phyloP scores from a whole-genome alignment of 2,888 invertebrate species.

The Dromius quadrimaculatus region DNA sequence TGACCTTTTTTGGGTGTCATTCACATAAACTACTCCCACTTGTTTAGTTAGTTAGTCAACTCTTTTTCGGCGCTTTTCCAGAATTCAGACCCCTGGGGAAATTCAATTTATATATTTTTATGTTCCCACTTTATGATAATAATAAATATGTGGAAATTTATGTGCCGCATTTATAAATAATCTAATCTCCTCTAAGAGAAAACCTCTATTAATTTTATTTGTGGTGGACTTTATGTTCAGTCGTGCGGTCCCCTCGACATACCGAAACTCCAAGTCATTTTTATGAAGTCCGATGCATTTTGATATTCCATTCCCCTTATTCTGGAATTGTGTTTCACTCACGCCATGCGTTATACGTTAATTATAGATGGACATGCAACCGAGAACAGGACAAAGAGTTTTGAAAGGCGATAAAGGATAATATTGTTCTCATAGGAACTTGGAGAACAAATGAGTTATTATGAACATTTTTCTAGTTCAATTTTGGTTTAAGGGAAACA shows the following conservation, averaged over 20 bases:
- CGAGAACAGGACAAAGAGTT: slow-evolving; percentile 31
- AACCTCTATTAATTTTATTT: slow-evolving; percentile 28
- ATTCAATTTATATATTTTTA: slow-evolving; percentile 17
- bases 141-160: slow-evolving; percentile 34
- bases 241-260: slow-evolving; percentile 10
- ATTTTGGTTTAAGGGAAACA: too few species aligned
- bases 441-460: too few species aligned
- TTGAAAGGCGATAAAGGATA: slow-evolving; percentile 46
- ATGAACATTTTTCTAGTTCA: too few species aligned
- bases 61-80: too few species aligned
- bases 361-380: slow-evolving; percentile 48
- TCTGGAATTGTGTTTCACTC: background rate
- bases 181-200: slow-evolving; percentile 29
- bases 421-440: slow-evolving; percentile 40
- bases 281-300: slow-evolving; percentile 46
- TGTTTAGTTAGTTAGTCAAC: too few species aligned
- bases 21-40: too few species aligned
- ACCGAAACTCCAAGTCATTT: slow-evolving; percentile 30
- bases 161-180: slow-evolving; percentile 26
- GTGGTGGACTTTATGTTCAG: slow-evolving; percentile 20
- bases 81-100: too few species aligned
- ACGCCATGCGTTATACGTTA: slow-evolving; percentile 44
- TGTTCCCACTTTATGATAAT: slow-evolving; percentile 17
- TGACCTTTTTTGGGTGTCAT: too few species aligned
- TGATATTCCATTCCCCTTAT: background rate